Evolutionary conservation across 1,140 invertebrate species (phyloP).

Genomic region (Mercenaria mercenaria): DNA sequence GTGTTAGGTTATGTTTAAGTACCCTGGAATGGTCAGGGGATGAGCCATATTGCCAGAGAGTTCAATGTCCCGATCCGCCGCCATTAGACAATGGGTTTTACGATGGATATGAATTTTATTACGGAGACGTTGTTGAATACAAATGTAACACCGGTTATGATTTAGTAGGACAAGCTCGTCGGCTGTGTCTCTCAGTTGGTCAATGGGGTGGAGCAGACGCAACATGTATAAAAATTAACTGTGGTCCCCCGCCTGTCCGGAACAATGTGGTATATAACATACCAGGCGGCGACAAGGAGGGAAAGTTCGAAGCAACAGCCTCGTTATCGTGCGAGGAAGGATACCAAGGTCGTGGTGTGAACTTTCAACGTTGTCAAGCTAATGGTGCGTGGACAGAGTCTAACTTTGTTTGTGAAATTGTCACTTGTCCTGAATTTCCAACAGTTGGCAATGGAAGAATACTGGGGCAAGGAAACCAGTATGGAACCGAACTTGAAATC

Average conservation of each 20-base stretch:
- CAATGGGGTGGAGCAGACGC: slow-evolving; percentile 73
- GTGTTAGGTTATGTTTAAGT: slow-evolving; percentile 62
- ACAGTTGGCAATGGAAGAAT: slow-evolving; percentile 70
- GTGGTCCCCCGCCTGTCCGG: slow-evolving; percentile 70
- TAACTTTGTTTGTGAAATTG: slow-evolving; percentile 69
- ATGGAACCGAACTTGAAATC: slow-evolving; percentile 69
- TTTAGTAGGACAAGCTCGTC: slow-evolving; percentile 84
- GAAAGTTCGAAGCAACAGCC: slow-evolving; percentile 69
- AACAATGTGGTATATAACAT: slow-evolving; percentile 63
- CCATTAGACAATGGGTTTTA: slow-evolving; percentile 52
- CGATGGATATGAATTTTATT: slow-evolving; percentile 57
- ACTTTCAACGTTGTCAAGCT: slow-evolving; percentile 75
- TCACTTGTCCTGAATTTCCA: slow-evolving; percentile 71
- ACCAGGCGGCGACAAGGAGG: neutral
- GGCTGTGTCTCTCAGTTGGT: slow-evolving; percentile 67
- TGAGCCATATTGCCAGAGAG: slow-evolving; percentile 71
- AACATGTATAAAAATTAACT: slow-evolving; percentile 72
- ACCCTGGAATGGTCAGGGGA: slow-evolving; percentile 84
- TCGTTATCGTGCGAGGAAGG: slow-evolving; percentile 78
- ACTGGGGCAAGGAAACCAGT: slow-evolving; percentile 24
- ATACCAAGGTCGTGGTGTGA: slow-evolving; percentile 79
- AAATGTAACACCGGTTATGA: slow-evolving; percentile 88
- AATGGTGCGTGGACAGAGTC: slow-evolving; percentile 75
- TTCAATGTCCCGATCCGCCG: slow-evolving; percentile 74
- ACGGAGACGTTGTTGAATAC: slow-evolving; percentile 78